Conservation (phyloP, 37 sponge, comb jelly and placozoan species). For the Halichondria panicea region DNA sequence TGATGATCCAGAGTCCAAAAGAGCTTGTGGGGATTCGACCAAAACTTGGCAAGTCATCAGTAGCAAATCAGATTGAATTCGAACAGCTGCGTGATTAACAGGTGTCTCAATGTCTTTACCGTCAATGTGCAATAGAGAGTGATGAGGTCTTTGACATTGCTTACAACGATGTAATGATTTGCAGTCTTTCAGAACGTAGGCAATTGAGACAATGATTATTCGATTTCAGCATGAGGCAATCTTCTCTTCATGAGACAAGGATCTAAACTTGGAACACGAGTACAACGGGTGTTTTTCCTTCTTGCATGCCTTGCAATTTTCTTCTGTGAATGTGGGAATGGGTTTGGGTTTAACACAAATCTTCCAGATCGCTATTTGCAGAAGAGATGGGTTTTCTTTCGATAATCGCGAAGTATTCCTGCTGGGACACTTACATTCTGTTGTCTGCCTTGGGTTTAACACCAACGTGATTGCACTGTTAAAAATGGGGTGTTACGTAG, state of each 20-base stretch:
- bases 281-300: conserved; percentile 31
- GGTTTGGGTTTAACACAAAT: too few species aligned
- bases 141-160: conserved; percentile 37
- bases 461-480: too few species aligned
- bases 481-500: too few species aligned
- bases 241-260: conserved; percentile 21
- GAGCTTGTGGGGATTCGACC: conserved; percentile 35
- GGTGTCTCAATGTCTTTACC: conserved; percentile 1
- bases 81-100: neutral
- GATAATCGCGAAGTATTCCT: too few species aligned
- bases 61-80: conserved; percentile 11
- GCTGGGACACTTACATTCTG: too few species aligned
- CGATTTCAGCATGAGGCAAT: neutral
- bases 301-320: conserved; percentile 7
- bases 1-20: conserved; percentile 42
- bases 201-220: conserved; percentile 33
- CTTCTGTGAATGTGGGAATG: neutral
- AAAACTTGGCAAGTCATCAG: conserved; percentile 50
- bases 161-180: conserved; percentile 32
- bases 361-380: too few species aligned
- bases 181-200: conserved; percentile 30
- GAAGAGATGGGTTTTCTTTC: too few species aligned
- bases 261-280: conserved; percentile 25
- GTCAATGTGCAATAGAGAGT: neutral
- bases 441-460: too few species aligned